Conservation (phyloP, 1,140 invertebrate genomes). For the Pomacea maculata region DNA sequence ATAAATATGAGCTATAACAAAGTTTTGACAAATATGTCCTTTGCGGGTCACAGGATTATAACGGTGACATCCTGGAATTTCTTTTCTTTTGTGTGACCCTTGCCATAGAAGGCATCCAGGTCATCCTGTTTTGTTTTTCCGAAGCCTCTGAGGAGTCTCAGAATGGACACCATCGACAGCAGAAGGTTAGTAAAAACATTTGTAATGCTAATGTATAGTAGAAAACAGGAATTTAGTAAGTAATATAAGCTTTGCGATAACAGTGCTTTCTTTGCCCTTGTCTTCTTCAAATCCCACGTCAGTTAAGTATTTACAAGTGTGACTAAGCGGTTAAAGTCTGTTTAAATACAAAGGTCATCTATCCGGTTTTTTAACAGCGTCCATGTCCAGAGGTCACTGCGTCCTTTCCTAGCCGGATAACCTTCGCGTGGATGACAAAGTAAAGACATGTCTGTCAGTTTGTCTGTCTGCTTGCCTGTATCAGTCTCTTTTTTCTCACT, state of each 20-base stretch:
- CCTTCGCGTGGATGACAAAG: slow-evolving; percentile 91
- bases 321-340: no score
- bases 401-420: slow-evolving; percentile 86
- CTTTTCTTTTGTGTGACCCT: neutral
- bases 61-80: slow-evolving; percentile 6
- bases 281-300: no score
- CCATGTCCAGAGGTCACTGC: slow-evolving; percentile 86
- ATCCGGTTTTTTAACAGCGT: slow-evolving; percentile 69
- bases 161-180: no score
- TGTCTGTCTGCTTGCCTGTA: no score
- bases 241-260: no score
- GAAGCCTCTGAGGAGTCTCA: neutral
- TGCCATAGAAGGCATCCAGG: neutral
- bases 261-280: no score
- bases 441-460: slow-evolving; percentile 27
- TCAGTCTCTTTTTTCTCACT: no score
- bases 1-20: no score
- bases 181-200: no score
- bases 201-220: no score
- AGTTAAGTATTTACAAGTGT: no score
- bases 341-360: neutral
- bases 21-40: neutral
- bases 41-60: neutral
- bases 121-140: slow-evolving; percentile 15
- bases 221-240: no score